Conservation (phyloP, 2,797 vertebrate species). For the Gallinago stenura region DNA sequence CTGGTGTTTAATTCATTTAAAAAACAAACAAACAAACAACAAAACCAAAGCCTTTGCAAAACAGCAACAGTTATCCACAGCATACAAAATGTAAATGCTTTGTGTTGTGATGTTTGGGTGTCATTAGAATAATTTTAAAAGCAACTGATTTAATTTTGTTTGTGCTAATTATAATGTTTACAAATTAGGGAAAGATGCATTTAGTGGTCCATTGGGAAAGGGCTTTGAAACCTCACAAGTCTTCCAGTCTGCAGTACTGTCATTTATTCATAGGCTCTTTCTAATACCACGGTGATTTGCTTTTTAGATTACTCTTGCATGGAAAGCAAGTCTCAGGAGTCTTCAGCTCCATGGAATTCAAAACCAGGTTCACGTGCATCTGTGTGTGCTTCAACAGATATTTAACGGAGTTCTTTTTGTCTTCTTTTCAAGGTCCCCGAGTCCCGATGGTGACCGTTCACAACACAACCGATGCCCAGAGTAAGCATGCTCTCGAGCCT, state of each 20-base stretch:
- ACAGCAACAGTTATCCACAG: not conserved
- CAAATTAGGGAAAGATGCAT: conserved; percentile 32
- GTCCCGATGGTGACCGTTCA: conserved; percentile 82
- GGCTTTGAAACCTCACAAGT: conserved; percentile 9
- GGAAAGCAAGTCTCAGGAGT: not conserved
- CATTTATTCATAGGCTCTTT: conserved; percentile 52
- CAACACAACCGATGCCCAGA: conserved; percentile 74
- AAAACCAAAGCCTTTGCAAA: not conserved
- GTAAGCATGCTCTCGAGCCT: conserved; percentile 70
- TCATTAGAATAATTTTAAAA: conserved; percentile 29
- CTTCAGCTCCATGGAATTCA: not conserved
- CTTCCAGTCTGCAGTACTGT: not conserved
- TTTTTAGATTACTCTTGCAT: conserved; percentile 32
- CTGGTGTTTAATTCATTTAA: not conserved
- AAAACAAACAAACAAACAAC: not conserved
- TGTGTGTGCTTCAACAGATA: not conserved
- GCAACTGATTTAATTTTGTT: conserved; percentile 22
- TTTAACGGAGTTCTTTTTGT: conserved; percentile 15
- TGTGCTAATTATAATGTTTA: conserved; percentile 50
- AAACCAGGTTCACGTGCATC: not conserved
- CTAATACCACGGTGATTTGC: conserved; percentile 50
- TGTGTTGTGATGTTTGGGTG: not conserved
- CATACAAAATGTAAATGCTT: conserved; percentile 12
- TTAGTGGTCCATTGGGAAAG: not conserved
- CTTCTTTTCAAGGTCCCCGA: conserved; percentile 77